Evolutionary conservation across 2,888 invertebrate genomes (phyloP).

Genomic region (Ormia ochracea): DNA sequence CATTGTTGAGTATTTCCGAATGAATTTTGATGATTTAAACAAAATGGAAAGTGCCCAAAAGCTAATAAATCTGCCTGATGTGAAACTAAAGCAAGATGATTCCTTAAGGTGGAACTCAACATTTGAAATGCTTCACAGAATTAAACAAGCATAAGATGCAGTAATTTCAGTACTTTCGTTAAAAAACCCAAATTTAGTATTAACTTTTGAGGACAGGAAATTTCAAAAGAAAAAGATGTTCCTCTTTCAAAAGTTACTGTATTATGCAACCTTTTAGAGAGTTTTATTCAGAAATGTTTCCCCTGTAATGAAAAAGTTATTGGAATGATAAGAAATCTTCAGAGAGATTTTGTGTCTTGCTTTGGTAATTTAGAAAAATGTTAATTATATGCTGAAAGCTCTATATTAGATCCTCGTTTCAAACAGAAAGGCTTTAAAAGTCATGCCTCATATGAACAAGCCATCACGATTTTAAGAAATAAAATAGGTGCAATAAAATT

Average conservation of each 20-base stretch:
- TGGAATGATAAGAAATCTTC: background rate
- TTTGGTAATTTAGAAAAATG: background rate
- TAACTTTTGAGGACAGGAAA: background rate
- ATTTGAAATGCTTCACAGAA: conserved; percentile 27
- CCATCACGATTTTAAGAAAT: background rate
- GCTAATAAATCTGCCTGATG: background rate
- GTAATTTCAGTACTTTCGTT: background rate
- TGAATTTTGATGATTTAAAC: background rate
- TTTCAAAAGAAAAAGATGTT: background rate
- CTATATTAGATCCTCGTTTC: conserved; percentile 13
- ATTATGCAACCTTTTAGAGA: conserved; percentile 8
- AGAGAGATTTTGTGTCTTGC: background rate
- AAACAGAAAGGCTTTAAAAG: conserved; percentile 4
- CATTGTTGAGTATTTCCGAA: conserved; percentile 10
- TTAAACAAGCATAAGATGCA: conserved; percentile 7
- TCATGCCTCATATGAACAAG: background rate
- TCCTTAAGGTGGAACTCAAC: conserved; percentile 30
- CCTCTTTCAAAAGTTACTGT: background rate
- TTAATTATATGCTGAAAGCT: conserved; percentile 14
- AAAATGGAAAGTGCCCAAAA: background rate
- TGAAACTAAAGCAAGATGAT: conserved; percentile 6
- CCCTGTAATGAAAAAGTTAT: background rate
- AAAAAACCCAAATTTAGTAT: background rate
- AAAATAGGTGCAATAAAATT: background rate
- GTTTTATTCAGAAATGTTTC: background rate